phyloP scores from a whole-genome alignment of 2,888 invertebrate species.

The Lutraria lutraria region DNA sequence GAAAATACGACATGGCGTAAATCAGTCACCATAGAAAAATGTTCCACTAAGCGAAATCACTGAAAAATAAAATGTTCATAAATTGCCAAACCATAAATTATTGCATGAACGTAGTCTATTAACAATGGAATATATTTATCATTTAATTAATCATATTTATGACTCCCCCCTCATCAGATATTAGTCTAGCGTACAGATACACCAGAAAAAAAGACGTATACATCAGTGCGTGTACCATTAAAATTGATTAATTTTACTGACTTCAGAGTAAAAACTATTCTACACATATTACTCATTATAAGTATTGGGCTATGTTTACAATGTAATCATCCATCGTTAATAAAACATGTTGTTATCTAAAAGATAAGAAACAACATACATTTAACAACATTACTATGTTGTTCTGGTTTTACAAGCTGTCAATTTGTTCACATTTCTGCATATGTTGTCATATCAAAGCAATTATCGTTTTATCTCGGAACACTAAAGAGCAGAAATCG shows the following conservation, averaged over 20 bases:
- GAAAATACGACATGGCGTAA: no score
- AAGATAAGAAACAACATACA: neutral
- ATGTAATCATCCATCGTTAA: neutral
- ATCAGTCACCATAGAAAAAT: no score
- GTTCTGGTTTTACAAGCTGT: neutral
- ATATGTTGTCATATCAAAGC: neutral
- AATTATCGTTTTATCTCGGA: neutral
- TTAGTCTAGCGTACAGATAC: neutral
- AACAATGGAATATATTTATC: neutral
- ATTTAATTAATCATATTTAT: neutral
- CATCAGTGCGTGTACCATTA: neutral
- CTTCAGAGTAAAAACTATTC: neutral
- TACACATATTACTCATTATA: slow-evolving; percentile 1
- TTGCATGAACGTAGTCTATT: neutral
- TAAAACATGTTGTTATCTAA: neutral
- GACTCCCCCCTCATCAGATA: neutral
- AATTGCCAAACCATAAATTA: neutral
- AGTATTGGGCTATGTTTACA: neutral
- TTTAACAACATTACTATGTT: neutral
- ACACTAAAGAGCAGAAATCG: neutral
- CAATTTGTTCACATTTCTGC: slow-evolving; percentile 1
- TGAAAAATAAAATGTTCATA: no score
- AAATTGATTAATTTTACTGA: neutral
- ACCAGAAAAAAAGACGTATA: neutral
- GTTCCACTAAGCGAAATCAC: no score